Evolutionary conservation across 2,888 invertebrate species (phyloP), one percentile per base, ranked within the genome.

Genomic region (Adelphocoris suturalis): DNA sequence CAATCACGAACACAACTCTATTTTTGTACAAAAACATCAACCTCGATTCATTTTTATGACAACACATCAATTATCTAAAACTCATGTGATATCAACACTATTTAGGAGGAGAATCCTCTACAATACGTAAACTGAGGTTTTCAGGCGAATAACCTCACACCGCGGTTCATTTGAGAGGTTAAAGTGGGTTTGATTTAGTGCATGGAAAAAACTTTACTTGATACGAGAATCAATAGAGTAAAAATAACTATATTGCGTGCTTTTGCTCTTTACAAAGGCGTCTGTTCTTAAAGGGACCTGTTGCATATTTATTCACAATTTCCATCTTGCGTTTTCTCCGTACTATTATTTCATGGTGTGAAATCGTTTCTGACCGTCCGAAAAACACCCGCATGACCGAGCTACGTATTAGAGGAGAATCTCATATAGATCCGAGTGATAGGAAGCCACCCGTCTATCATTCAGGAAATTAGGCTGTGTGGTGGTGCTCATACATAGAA

Each of bases 201-300:
- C 68, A 68, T 68, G 68, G 68, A 68, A 68, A 68, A 5, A 23
- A 27, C 61, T 19, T 16, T 19, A 61, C 68, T 68, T 68, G 23
- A 68, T 68, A 68, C 23, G 68, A 23, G 68, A 68, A 68, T 68
- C 68, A 68, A 68, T 68, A 68, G 27, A 23, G 23, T 68, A 68
- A 68, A 68, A 68, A 68, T 68, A 68, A 68, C 68, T 23, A 68
- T 68, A 68, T 68, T 68, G 68, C 68, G 68, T 68, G 68, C 23
- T 68, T 19, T 23, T 23, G 68, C 68, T 68, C 68, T 23, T 68
- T 68, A 68, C 68, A 23, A 23, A 68, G 68, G 68, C 68, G 68
- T 68, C 9, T 68, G 68, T 68, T 68, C 68, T 68, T 23, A 19
- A 68, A 23, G 68, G 11, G 68, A 68, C 68, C 68, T 68, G 68